Evolutionary conservation across 2,797 vertebrate genomes (phyloP).

Genomic region (Cygnus olor): DNA sequence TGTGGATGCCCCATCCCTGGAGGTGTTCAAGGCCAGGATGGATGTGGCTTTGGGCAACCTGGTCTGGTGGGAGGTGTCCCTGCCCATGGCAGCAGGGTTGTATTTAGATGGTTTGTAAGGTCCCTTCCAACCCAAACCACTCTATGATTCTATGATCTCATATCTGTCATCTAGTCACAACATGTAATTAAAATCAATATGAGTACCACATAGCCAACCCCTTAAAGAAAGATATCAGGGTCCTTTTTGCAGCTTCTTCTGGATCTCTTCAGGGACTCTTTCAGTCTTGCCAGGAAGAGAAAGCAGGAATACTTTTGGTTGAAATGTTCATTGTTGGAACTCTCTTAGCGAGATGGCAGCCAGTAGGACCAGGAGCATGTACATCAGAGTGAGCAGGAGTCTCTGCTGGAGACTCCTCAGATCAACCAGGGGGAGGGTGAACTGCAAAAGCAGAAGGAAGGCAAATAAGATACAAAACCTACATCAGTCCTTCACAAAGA

Average conservation of each 20-base stretch:
- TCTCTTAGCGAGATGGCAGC: not conserved
- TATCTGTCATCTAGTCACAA: not conserved
- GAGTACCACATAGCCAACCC: not conserved
- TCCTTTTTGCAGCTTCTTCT: conserved; percentile 1
- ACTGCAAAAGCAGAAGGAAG: not conserved
- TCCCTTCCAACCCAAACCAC: no score
- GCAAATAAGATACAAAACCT: not conserved
- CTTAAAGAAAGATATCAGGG: not conserved
- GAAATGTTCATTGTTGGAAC: not conserved
- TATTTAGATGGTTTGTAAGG: no score
- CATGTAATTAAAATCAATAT: not conserved
- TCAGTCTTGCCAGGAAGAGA: not conserved
- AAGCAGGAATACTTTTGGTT: conserved; percentile 15
- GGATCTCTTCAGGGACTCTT: not conserved
- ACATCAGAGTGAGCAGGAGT: not conserved
- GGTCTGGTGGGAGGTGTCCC: no score
- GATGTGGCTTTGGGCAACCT: no score
- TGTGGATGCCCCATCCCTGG: no score
- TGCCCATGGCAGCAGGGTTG: no score
- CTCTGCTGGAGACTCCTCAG: conserved; percentile 1
- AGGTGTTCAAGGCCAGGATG: no score
- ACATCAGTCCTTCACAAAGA: not conserved
- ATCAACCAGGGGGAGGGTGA: not conserved
- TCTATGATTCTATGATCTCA: not conserved
- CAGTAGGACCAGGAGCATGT: not conserved